A percentile compares a stretch with the other conserved stretches of the same genome.
These are phyloP conservation scores for Latheticus oryzae DNA, from an alignment of 2,888 invertebrate genomes.

Conservation along the genomic window DNA sequence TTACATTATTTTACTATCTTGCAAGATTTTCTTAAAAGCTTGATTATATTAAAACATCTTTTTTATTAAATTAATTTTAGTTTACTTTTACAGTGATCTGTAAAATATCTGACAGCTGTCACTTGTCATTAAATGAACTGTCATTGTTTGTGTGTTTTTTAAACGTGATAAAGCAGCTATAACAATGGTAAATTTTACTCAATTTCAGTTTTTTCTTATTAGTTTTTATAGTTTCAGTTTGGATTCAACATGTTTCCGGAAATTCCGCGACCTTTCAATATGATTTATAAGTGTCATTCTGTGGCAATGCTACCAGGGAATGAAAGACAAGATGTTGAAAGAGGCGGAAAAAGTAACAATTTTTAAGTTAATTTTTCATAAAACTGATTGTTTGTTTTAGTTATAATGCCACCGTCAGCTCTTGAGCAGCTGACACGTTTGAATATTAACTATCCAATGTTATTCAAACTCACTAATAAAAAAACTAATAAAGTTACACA, in stretches of 20 bases:
- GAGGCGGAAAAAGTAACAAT: slow-evolving; percentile 94
- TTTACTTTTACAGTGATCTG: slow-evolving; percentile 16
- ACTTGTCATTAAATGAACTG: slow-evolving; percentile 21
- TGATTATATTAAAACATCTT: too few species aligned
- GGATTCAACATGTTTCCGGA: slow-evolving; percentile 91
- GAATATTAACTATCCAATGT: slow-evolving; percentile 98
- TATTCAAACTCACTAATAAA: slow-evolving; percentile 93
- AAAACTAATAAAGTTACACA: slow-evolving; percentile 89
- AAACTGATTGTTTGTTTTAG: slow-evolving; percentile 71
- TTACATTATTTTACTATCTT: too few species aligned
- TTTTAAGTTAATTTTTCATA: slow-evolving; percentile 12
- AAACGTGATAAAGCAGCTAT: background rate
- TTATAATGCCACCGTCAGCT: slow-evolving; percentile 98
- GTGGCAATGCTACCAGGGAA: slow-evolving; percentile 96
- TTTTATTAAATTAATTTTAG: too few species aligned
- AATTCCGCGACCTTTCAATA: slow-evolving; percentile 82
- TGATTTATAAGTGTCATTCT: slow-evolving; percentile 91
- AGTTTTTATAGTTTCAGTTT: slow-evolving; percentile 76
- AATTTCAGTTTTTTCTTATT: slow-evolving; percentile 4
- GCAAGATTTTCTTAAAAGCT: too few species aligned
- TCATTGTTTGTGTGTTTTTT: slow-evolving; percentile 4
- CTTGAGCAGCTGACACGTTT: slow-evolving; percentile 90
- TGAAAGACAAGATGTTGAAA: slow-evolving; percentile 93
- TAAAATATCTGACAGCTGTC: slow-evolving; percentile 17
- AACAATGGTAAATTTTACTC: slow-evolving; percentile 9